phyloP scores from a whole-genome alignment of 2,113 vertebrate genomes.

The Ageneiosus marmoratus region DNA sequence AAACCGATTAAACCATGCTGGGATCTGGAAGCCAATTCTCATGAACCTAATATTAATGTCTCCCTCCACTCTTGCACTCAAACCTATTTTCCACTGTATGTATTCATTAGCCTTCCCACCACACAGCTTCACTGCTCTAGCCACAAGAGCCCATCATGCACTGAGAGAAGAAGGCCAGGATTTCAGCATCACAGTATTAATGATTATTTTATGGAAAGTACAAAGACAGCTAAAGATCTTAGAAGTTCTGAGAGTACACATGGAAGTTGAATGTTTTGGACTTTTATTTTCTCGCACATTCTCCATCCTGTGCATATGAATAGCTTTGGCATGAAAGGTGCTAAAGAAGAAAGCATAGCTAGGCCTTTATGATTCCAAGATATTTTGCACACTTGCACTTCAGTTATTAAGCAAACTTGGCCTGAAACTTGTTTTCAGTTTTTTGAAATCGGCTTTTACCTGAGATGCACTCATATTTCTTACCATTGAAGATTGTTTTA shows the following conservation, averaged over 20 bases:
- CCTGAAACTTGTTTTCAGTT: slow-evolving; percentile 14
- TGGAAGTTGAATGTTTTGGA: slow-evolving; percentile 13
- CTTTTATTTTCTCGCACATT: not conserved
- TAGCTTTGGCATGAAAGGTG: slow-evolving; percentile 15
- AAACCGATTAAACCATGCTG: slow-evolving; percentile 39
- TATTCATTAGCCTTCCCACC: slow-evolving; percentile 52
- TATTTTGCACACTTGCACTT: slow-evolving; percentile 34
- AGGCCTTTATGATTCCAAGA: slow-evolving; percentile 10
- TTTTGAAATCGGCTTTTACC: slow-evolving; percentile 21
- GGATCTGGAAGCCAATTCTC: slow-evolving; percentile 42
- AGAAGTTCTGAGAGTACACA: slow-evolving; percentile 19
- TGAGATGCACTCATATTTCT: slow-evolving; percentile 5
- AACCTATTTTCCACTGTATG: slow-evolving; percentile 56
- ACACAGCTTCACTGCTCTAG: slow-evolving; percentile 14
- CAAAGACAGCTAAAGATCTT: slow-evolving; percentile 27
- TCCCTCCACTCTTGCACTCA: slow-evolving; percentile 39
- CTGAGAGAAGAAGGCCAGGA: slow-evolving; percentile 23
- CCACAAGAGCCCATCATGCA: not conserved
- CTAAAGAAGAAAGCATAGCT: slow-evolving; percentile 2
- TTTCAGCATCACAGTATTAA: slow-evolving; percentile 29
- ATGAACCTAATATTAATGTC: slow-evolving; percentile 46
- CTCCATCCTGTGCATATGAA: not conserved
- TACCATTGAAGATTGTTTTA: not conserved
- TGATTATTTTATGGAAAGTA: slow-evolving; percentile 43
- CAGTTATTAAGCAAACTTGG: slow-evolving; percentile 19